phyloP scores from a whole-genome alignment of 2,888 invertebrate species.

The Drepanosiphum platanoidis region DNA sequence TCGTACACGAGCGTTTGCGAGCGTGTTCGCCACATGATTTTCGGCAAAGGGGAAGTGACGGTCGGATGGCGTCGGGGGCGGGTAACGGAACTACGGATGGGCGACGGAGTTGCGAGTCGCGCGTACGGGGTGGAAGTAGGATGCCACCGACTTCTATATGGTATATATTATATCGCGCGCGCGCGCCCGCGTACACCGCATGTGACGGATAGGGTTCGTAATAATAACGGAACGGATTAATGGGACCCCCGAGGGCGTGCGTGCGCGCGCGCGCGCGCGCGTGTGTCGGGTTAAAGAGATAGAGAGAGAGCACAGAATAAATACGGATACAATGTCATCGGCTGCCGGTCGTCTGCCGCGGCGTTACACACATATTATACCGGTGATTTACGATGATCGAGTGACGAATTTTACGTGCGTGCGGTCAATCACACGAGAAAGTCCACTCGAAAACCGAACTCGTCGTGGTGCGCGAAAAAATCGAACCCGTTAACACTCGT shows the following conservation, averaged over 20 bases:
- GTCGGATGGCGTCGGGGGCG: background rate
- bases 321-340: conserved; percentile 3
- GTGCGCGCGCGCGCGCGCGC: background rate
- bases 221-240: conserved; percentile 35
- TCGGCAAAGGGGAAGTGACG: background rate
- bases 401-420: background rate
- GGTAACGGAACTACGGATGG: background rate
- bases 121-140: background rate
- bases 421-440: background rate
- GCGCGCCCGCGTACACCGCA: background rate
- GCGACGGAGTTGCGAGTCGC: background rate
- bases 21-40: background rate
- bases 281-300: background rate
- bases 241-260: conserved; percentile 20
- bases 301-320: background rate
- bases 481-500: too few species aligned
- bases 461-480: too few species aligned
- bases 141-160: background rate
- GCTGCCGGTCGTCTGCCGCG: background rate
- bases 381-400: background rate
- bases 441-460: too few species aligned
- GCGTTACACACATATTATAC: too few species aligned
- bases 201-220: conserved; percentile 38
- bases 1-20: background rate
- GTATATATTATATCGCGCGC: background rate